Base-by-base conservation (phyloP, 2,113 vertebrate species). In the Mirounga angustirostris region DNA sequence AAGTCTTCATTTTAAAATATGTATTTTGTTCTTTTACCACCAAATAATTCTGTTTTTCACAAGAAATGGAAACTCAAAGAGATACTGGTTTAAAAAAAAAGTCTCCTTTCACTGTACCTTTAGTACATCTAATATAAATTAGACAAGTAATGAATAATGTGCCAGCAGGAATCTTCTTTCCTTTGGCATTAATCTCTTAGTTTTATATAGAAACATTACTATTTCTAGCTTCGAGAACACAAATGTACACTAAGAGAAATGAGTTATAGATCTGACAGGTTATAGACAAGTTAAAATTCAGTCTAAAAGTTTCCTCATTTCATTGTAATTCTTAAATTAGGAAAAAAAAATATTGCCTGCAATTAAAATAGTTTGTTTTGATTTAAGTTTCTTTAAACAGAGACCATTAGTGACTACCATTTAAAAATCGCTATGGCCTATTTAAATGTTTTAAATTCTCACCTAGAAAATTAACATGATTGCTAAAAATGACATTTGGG, bases 101-200 rank as follows among this genome's bases (percentile, higher is more conserved):
- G 3, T 24, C 40, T 83, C 14, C 40, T 91, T 93, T 86, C 46
- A 24, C 12, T 93, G 78, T 50, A 91, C 15, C 73, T 91, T 97
- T 96, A 80, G 50, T 94, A 92, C 73, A 89, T 92, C 65, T 95
- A 92, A 97, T 97, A 94, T 87, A 97, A 96, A 97, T 96, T 97
- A 97, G 96, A 95, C 88, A 95, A 79, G 94, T 24, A 63, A 95
- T 95, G 94, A 96, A 67, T 87, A 96, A 94, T 89, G 97, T 86
- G 46, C 59, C 30, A 92, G 65, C 26, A 97, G 78, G 89, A 97
- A 85, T 97, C 85, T 58, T 97, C 2, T 33, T 96, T 91, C 98
- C 83, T 93, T 92, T 61, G 30, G 30, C 40, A 95, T 98, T 98
- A 98, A 84, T 97, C 88, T 96, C 96, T 96, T 95, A 97, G 97